Conservation (phyloP, 2,797 vertebrate species). For the Taenioides sp. region DNA sequence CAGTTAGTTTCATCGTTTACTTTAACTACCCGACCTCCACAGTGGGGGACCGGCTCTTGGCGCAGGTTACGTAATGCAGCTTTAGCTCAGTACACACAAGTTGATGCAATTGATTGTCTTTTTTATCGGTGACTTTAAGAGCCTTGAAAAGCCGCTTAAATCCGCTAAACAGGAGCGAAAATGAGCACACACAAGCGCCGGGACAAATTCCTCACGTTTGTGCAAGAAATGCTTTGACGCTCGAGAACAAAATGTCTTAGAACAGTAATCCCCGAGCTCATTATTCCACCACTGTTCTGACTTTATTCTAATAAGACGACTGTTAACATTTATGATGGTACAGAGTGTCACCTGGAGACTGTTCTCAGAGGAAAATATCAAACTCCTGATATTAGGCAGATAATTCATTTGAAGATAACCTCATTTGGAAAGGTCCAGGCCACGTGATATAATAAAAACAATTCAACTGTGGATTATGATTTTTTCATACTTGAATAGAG, state of each 20-base stretch:
- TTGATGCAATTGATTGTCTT: slow-evolving; percentile 3
- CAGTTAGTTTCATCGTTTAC: neutral
- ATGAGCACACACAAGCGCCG: neutral
- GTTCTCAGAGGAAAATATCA: neutral
- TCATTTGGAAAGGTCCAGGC: neutral
- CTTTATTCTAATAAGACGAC: too few species aligned
- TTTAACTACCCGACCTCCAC: neutral
- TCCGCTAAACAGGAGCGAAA: neutral
- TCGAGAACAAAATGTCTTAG: neutral
- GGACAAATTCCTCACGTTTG: neutral
- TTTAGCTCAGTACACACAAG: slow-evolving; percentile 1
- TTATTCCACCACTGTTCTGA: neutral
- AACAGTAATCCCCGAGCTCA: neutral
- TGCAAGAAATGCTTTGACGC: neutral
- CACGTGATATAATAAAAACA: too few species aligned
- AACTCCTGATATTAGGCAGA: neutral
- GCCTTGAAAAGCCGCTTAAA: slow-evolving; percentile 2
- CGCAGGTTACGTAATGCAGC: neutral
- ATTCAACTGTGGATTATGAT: too few species aligned
- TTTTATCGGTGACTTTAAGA: slow-evolving; percentile 10
- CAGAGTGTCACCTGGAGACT: neutral
- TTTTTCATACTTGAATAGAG: too few species aligned
- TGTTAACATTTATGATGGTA: neutral
- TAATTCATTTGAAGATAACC: neutral
- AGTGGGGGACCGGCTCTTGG: neutral